Conservation (phyloP, 2,888 invertebrate species). For the Noctua fimbriata region DNA sequence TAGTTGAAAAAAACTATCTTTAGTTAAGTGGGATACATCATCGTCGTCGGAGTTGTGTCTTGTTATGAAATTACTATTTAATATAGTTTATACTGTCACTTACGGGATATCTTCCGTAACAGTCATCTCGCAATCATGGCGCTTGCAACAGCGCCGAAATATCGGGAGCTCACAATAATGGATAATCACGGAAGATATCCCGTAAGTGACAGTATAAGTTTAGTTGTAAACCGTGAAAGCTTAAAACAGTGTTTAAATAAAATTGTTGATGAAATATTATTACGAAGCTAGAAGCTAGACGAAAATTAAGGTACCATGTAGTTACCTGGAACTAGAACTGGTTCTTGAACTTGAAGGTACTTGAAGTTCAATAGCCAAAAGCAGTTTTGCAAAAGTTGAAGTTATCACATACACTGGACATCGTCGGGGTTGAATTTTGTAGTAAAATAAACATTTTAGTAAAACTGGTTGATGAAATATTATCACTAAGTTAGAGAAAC, state of each 20-base stretch:
- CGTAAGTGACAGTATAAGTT: no score
- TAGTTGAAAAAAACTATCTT: neutral
- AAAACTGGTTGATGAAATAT: neutral
- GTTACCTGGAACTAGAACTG: neutral
- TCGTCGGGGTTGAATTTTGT: neutral
- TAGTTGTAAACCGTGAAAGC: no score
- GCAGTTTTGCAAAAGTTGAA: neutral
- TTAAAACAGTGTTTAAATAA: neutral
- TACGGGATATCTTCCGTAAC: no score
- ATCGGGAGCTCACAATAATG: no score
- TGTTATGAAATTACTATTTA: conserved; percentile 3
- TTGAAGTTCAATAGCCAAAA: neutral
- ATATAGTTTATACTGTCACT: no score
- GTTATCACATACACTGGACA: neutral
- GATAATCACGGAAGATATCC: no score
- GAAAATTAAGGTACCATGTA: neutral
- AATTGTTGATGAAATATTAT: conserved; percentile 1
- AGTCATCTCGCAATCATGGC: no score
- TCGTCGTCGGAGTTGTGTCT: neutral
- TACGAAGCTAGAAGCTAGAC: neutral
- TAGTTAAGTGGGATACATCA: neutral
- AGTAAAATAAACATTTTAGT: neutral
- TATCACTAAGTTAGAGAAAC: neutral
- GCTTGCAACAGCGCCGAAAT: no score
- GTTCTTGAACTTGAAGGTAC: no score